phyloP scores from a whole-genome alignment of 2,113 vertebrate species.

The Centrocercus urophasianus region DNA sequence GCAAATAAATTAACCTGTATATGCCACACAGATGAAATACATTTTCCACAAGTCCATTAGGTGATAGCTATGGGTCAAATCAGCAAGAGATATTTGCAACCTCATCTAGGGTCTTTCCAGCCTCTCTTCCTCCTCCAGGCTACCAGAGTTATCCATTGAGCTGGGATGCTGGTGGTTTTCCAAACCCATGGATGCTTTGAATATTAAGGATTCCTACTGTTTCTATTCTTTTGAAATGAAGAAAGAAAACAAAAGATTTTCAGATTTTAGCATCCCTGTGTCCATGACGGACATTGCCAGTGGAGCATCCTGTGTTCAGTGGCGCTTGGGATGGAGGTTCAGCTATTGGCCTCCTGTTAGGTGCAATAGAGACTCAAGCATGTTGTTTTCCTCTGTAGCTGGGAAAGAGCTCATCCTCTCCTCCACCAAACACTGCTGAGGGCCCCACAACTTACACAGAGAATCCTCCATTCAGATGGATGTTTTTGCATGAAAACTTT shows the following conservation, averaged over 20 bases:
- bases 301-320: neutral
- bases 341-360: neutral
- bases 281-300: rapidly evolving
- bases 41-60: rapidly evolving
- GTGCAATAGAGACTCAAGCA: neutral
- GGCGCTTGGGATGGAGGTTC: neutral
- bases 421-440: rapidly evolving
- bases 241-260: neutral
- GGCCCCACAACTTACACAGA: rapidly evolving
- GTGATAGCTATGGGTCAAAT: neutral
- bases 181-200: neutral
- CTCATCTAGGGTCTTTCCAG: neutral
- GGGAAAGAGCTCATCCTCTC: neutral
- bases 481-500: neutral
- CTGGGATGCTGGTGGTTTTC: neutral
- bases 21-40: neutral
- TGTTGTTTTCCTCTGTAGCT: neutral
- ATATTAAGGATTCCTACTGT: neutral
- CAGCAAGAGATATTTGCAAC: neutral
- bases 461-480: rapidly evolving
- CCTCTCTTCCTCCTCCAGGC: neutral
- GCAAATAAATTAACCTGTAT: neutral
- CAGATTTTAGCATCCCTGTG: neutral
- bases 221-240: neutral
- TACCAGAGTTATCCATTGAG: neutral